Base-by-base conservation (phyloP, 1,140 invertebrate genomes). In the Manduca sexta region DNA sequence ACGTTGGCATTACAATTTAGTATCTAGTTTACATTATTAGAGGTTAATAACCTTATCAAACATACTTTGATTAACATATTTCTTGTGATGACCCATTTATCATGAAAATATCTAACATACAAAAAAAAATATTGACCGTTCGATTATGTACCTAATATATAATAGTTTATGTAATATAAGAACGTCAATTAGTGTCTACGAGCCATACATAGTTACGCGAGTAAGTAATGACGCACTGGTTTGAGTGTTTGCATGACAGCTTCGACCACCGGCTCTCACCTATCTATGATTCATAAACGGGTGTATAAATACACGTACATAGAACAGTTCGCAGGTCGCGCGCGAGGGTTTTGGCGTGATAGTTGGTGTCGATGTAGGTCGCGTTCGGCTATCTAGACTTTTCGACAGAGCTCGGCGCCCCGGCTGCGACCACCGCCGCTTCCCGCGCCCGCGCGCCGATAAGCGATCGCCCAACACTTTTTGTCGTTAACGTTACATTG, bases 401-500 rank as follows among this genome's bases (percentile, higher is more conserved):
- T 77, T 74, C 69, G 73, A 77, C 68, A 69, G 58, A 68, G 53
- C 65, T 48, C 49, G 39, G 38, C 50, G 14, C 39, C 45, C 52
- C 56, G 59, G 26, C n/a, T n/a, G n/a, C n/a, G n/a, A n/a, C 21
- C 21, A 8, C 63, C 56, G 55, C 46, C 52, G 49, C 52, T 45
- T 4, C 61, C 56, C 21, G 54, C 51, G 11, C 12, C 33, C 38
- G 16, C 38, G 31, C 46, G 56, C 52, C 57, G 64, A 56, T 59
- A 59, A 65, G 52, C 64, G 57, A 56, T 56, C 49, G 56, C 38
- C 45, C 39, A 56, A 60, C 50, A 54, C 42, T 69, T 68, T 68
- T 64, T 68, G 55, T 69, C 63, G 49, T 64, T 67, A 63, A 67
- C 62, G 60, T 61, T 72, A 69, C 63, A 74, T 74, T 74, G 71